Conservation (phyloP, 2,888 invertebrate species). For the Tryphoninae sp. region DNA sequence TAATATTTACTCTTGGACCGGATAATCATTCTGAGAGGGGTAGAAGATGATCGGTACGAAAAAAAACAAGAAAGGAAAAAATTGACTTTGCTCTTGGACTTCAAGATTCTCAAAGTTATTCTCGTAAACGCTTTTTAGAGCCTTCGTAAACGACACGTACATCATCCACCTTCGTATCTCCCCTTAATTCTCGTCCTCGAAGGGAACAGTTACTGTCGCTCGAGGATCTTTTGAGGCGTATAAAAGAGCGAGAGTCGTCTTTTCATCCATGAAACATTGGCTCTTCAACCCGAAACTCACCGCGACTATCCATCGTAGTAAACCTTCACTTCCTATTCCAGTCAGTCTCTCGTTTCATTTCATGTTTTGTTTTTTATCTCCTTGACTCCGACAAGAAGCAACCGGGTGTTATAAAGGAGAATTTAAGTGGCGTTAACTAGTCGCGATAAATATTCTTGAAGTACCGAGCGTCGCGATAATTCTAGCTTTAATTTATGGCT, state of each 20-base stretch:
- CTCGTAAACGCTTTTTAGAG: conserved; percentile 29
- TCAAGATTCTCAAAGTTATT: conserved; percentile 4
- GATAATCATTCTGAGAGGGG: conserved; percentile 18
- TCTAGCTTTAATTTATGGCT: background rate
- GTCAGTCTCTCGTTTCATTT: background rate
- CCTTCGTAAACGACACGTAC: conserved; percentile 4
- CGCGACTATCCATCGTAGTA: background rate
- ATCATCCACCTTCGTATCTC: conserved; percentile 12
- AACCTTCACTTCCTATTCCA: background rate
- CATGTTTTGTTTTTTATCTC: background rate
- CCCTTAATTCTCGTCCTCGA: background rate
- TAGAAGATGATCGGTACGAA: background rate
- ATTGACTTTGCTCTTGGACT: background rate
- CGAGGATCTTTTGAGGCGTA: background rate
- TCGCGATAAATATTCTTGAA: background rate
- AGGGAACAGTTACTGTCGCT: conserved; percentile 37
- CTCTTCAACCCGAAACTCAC: background rate
- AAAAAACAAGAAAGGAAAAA: conserved; percentile 18
- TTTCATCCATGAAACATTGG: background rate
- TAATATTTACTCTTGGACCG: conserved; percentile 16
- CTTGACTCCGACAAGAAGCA: background rate
- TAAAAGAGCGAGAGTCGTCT: background rate
- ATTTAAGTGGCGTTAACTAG: background rate
- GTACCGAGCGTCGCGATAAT: background rate
- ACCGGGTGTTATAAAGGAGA: background rate